These are phyloP conservation scores for Macquaria australasica DNA, from an alignment of 2,113 vertebrate genomes.

Conservation along the genomic window DNA sequence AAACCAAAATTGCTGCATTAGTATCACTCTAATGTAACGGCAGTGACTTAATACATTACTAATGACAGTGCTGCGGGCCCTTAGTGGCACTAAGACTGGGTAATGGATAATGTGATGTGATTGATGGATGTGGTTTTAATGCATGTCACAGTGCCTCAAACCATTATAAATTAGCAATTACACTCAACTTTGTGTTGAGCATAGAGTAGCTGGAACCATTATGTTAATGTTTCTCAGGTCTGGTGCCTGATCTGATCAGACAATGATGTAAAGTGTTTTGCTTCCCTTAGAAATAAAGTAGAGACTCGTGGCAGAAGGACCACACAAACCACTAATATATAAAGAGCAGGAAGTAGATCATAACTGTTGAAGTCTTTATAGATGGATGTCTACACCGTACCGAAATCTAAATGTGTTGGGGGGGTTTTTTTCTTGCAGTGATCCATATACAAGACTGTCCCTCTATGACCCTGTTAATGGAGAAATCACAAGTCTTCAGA, in stretches of 20 bases:
- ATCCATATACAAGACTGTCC: constrained; percentile 94
- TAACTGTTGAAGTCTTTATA: neutral
- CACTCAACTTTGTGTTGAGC: constrained; percentile 11
- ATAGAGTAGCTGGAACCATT: constrained; percentile 6
- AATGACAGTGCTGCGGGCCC: constrained; percentile 27
- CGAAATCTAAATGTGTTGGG: neutral
- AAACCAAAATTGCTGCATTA: constrained; percentile 6
- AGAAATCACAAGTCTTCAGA: constrained; percentile 92
- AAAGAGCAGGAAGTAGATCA: neutral
- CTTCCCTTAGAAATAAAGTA: neutral
- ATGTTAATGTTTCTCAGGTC: constrained; percentile 5
- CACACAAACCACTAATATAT: neutral
- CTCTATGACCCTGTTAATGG: constrained; percentile 92
- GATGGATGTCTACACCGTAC: neutral
- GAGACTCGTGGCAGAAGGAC: neutral
- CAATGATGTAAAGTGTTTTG: neutral
- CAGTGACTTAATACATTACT: constrained; percentile 26
- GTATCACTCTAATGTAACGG: neutral
- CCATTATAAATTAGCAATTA: constrained; percentile 16
- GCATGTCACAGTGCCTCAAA: constrained; percentile 15
- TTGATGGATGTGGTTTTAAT: constrained; percentile 45
- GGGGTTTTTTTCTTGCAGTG: constrained; percentile 85
- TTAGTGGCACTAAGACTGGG: neutral
- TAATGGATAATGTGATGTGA: constrained; percentile 35
- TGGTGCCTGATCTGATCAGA: neutral